Evolutionary conservation across 1,140 invertebrate genomes (phyloP).

Genomic region (Hetaerina americana): DNA sequence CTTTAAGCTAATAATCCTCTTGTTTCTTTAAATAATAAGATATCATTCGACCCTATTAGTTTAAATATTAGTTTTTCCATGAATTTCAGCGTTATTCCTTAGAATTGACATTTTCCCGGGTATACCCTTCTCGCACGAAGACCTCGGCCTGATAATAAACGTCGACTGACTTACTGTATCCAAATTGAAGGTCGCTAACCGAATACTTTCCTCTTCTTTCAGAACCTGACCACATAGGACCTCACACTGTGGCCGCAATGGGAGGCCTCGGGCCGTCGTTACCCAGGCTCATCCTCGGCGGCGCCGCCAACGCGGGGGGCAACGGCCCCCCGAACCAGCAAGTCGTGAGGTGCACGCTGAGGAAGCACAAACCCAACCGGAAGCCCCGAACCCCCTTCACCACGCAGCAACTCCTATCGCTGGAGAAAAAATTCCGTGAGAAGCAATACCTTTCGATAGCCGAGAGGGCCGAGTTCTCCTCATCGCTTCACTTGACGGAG

Average conservation of each 20-base stretch:
- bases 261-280: neutral
- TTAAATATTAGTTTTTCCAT: too few species aligned
- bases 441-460: constrained; percentile 95
- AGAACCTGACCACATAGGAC: neutral
- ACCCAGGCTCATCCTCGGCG: neutral
- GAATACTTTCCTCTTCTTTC: neutral
- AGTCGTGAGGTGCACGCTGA: constrained; percentile 54
- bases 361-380: constrained; percentile 91
- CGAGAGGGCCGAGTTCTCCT: constrained; percentile 91
- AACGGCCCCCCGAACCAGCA: neutral
- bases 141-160: too few species aligned
- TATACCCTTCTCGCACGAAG: too few species aligned
- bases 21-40: too few species aligned
- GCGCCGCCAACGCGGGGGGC: neutral
- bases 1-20: too few species aligned
- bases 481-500: constrained; percentile 84
- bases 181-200: too few species aligned
- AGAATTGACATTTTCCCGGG: too few species aligned
- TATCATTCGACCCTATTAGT: too few species aligned
- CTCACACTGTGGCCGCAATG: neutral
- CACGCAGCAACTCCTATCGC: constrained; percentile 81
- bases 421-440: constrained; percentile 92
- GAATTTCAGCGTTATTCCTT: too few species aligned
- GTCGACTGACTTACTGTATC: too few species aligned
- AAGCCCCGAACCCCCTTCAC: constrained; percentile 97